Base-by-base conservation (phyloP, 2,797 vertebrate species). In the Amphiprion clarkii region DNA sequence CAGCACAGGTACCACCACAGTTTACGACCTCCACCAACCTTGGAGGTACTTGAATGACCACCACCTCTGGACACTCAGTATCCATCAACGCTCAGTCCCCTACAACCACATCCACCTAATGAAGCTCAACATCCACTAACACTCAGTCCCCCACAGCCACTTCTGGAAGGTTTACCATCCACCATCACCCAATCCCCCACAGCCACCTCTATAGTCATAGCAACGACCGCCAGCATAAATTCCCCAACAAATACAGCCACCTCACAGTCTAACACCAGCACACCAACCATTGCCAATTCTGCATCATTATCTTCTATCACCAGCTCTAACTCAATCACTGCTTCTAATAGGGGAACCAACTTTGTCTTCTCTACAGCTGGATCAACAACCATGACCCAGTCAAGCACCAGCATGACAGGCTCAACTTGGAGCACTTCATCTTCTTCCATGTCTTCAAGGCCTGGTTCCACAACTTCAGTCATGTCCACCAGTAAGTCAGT, bases 301-400 rank as follows among this genome's bases (percentile, higher is more conserved):
- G n/a, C 36, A 67, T n/a, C 51, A 42, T 36, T 64, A 56, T 8
- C 44, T 27, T 36, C 31, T 46, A n/a, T 46, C 8, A 46, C 23
- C 29, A 55, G 46, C 27, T 31, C 36, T 49, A 59, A 31, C 46
- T 44, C 49, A 65, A 9, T 42, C 23, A 71, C 31, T 54, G 5
- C 31, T n/a, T 13, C 29, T 77, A 70, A 68, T 55, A 58, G 10
- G 11, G 10, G 11, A 39, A 27, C 25, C 2, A 44, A 21, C 21
- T 76, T 33, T 71, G 16, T 48, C 55, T 31, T 64, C 52, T 42
- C 58, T 36, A 62, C 64, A 78, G 68, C 1, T n/a, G 12, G 1
- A 70, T 51, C 66, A 33, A n/a, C 51, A 60, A 14, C 36, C 39
- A 69, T 2, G 33, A 58, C 19, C n/a, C 23, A 54, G 29, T 51